Conservation (phyloP, 2,888 invertebrate species). For the Atethmia centrago region DNA sequence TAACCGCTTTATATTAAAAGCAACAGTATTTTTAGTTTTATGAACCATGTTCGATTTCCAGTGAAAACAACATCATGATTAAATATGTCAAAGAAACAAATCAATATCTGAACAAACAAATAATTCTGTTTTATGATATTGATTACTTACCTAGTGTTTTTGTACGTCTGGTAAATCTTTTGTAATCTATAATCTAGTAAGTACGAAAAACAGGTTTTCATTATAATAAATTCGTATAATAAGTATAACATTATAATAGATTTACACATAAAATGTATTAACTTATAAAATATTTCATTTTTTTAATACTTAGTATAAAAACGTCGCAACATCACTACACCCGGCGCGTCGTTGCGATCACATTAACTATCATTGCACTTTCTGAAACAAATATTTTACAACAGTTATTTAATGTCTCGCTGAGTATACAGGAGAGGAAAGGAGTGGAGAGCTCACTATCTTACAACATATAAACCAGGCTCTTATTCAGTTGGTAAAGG, state of each 20-base stretch:
- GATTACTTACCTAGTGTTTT: not conserved
- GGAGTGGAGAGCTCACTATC: not conserved
- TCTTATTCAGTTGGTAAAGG: not conserved
- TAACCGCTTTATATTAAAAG: not conserved
- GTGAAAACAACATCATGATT: not conserved
- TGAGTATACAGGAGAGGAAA: no score
- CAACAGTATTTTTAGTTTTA: slow-evolving; percentile 21
- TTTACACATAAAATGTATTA: slow-evolving; percentile 37
- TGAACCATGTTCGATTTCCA: slow-evolving; percentile 1
- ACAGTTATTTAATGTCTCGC: not conserved
- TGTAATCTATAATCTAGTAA: not conserved
- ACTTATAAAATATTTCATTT: slow-evolving; percentile 43
- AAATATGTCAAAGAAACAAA: not conserved
- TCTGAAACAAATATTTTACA: slow-evolving; percentile 79
- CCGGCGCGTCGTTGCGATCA: slow-evolving; percentile 14
- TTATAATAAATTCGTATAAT: slow-evolving; percentile 40
- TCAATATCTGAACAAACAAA: no score
- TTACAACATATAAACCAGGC: not conserved
- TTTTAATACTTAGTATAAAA: slow-evolving; percentile 17
- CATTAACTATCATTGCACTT: slow-evolving; percentile 81
- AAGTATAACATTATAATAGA: slow-evolving; percentile 42
- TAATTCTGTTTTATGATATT: not conserved
- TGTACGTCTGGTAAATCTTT: not conserved
- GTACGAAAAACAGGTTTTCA: slow-evolving; percentile 15
- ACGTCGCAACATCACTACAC: slow-evolving; percentile 6